Conservation (phyloP, 2,113 vertebrate species). For the Aptenodytes forsteri region DNA sequence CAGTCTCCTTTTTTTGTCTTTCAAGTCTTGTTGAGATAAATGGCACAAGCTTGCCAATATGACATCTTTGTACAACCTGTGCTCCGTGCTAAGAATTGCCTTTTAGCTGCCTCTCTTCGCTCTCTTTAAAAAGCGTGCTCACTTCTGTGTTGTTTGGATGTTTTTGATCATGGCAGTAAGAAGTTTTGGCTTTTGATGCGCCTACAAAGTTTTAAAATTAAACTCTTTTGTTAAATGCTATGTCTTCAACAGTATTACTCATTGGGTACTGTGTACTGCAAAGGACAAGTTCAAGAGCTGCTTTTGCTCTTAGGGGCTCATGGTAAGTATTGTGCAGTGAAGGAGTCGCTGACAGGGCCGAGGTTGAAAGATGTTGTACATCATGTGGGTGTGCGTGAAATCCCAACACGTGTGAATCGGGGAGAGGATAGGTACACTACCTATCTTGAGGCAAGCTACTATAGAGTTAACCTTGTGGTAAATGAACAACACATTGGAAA, state of each 20-base stretch:
- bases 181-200: neutral
- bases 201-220: neutral
- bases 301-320: neutral
- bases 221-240: neutral
- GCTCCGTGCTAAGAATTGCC: neutral
- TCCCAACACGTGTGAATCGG: neutral
- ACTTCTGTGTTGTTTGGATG: neutral
- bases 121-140: neutral
- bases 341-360: neutral
- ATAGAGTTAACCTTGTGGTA: neutral
- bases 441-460: neutral
- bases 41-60: neutral
- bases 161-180: neutral
- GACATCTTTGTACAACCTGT: neutral
- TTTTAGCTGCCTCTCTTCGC: neutral
- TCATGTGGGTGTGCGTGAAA: rapidly evolving
- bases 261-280: neutral
- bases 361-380: neutral
- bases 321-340: neutral
- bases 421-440: neutral
- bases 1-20: neutral
- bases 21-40: neutral
- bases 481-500: neutral
- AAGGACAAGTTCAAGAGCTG: neutral
- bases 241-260: neutral